Evolutionary conservation across 2,113 vertebrate species (phyloP).

Genomic region (Sturnira hondurensis): DNA sequence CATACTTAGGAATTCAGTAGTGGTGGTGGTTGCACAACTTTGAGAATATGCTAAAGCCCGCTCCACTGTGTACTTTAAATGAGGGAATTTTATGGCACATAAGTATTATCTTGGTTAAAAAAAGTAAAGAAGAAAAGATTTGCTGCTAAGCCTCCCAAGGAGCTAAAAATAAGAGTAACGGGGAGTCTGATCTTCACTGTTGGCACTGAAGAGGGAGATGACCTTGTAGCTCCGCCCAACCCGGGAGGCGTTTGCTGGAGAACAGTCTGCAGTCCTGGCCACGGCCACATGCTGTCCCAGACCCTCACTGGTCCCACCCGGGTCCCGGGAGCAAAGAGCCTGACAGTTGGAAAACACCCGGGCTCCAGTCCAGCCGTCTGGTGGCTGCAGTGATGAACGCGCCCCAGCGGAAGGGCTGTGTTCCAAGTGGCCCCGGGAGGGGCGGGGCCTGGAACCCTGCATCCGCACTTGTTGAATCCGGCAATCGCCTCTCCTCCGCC

Average conservation of each 20-base stretch:
- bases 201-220: neutral
- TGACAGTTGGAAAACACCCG: neutral
- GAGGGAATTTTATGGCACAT: neutral
- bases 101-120: neutral
- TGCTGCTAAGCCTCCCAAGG: neutral
- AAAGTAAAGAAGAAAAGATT: neutral
- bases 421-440: neutral
- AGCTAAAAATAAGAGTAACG: neutral
- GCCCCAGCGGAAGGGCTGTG: neutral
- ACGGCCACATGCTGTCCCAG: fast-evolving
- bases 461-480: neutral
- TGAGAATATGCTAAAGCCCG: neutral
- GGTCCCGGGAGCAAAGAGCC: neutral
- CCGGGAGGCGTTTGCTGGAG: neutral
- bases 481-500: neutral
- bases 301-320: neutral
- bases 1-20: neutral
- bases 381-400: neutral
- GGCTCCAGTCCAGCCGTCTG: neutral
- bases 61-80: neutral
- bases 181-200: neutral
- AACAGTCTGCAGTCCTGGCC: neutral
- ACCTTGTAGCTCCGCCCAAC: too few species aligned
- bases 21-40: neutral
- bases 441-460: neutral